Evolutionary conservation across 2,888 invertebrate genomes (phyloP), one percentile per base, ranked within the genome.

Genomic region (Drosophila mimica): DNA sequence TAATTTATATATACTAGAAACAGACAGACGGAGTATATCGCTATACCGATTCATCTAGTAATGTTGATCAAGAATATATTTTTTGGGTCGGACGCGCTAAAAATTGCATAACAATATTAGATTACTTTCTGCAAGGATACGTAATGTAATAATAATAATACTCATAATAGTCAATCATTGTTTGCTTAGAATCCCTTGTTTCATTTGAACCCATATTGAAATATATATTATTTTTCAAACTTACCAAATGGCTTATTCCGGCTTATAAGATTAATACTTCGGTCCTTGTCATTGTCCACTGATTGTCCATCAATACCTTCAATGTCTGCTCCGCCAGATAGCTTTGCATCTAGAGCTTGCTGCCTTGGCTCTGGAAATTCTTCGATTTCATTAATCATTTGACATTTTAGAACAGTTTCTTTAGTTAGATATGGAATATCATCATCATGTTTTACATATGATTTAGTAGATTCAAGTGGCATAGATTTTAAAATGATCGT

Each of bases 391-490:
- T 90, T 89, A 49, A 91, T 60, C 75, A 91, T 72, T 71, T 89
- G 91, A 64, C 90, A 92, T 69, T 91, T 92, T 20, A 92, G 79
- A n/a, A 92, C 84, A 31, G 95, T 95, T 91, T 95, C 96, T 61
- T 92, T 90, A n/a, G 92, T 91, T 38, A 93, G 86, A 86, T 92
- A 93, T 38, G 93, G 93, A 79, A 92, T 91, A 62, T 92, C 91
- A 54, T 92, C 92, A 30, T 91, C 91, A 52, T 85, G 73, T 64
- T 91, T 87, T 53, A 80, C 78, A 20, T 67, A 70, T 17, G 79
- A 52, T 62, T 89, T 89, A 31, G 90, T 89, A 30, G 83, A 87
- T 60, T 91, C 91, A 30, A 93, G 78, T 3, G 93, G 93, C 87
- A 92, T 90, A 0, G 93, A 92, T 69, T 91, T 91, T 20, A 92